These are phyloP conservation scores for Campoplex nolae DNA, from an alignment of 2,888 invertebrate species.

Conservation along the genomic window DNA sequence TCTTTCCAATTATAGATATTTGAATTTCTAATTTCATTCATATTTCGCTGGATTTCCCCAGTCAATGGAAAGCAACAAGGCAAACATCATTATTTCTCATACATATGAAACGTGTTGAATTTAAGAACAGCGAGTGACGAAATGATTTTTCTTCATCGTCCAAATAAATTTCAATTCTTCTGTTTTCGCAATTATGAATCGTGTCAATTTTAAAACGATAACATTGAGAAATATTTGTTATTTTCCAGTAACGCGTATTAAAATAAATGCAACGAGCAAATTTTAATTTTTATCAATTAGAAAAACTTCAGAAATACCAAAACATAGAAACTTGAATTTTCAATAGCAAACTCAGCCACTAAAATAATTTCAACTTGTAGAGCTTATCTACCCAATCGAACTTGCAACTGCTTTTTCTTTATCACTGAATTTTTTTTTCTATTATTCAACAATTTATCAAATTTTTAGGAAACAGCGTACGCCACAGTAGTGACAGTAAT, in stretches of 20 bases:
- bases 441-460: slow-evolving; percentile 7
- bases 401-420: neutral
- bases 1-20: neutral
- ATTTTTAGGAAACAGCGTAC: slow-evolving; percentile 79
- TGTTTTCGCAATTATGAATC: neutral
- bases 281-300: too few species aligned
- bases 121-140: too few species aligned
- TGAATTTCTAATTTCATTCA: neutral
- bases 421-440: neutral
- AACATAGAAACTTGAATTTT: neutral
- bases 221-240: too few species aligned
- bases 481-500: slow-evolving; percentile 81
- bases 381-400: neutral
- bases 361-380: neutral
- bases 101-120: too few species aligned
- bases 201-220: too few species aligned
- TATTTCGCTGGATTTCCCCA: neutral
- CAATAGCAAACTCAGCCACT: neutral
- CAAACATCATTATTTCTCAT: too few species aligned
- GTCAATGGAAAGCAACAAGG: too few species aligned
- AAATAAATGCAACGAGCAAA: too few species aligned
- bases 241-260: too few species aligned
- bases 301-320: too few species aligned
- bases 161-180: neutral
- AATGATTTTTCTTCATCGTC: too few species aligned